A percentile compares a stretch with the other conserved stretches of the same genome.
Conservation (phyloP, 2,888 invertebrate genomes). For the Zootermopsis nevadensis region DNA sequence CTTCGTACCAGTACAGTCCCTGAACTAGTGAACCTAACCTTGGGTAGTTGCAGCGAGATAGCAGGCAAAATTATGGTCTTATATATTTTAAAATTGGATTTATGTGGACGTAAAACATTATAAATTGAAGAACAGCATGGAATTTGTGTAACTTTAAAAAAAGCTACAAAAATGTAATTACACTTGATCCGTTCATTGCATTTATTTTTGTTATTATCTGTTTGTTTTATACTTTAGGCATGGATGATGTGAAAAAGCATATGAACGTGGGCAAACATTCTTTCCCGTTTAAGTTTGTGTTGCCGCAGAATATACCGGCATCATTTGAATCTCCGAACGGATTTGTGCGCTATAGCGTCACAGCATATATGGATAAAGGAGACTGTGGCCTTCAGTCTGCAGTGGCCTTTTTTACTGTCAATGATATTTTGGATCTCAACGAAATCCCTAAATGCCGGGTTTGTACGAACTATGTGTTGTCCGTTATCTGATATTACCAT, state of each 20-base stretch:
- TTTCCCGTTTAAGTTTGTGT: slow-evolving; percentile 15
- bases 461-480: neutral
- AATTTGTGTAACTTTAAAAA: no score
- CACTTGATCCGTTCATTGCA: no score
- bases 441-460: slow-evolving; percentile 1
- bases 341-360: slow-evolving; percentile 24
- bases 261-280: neutral
- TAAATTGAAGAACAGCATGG: no score
- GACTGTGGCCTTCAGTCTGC: neutral
- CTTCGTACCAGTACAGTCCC: no score
- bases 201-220: neutral
- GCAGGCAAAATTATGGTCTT: no score
- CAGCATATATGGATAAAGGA: slow-evolving; percentile 12
- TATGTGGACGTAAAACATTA: no score
- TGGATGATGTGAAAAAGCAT: neutral
- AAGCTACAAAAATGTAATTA: no score
- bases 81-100: no score
- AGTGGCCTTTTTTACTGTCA: slow-evolving; percentile 25
- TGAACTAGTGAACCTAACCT: no score
- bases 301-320: slow-evolving; percentile 37
- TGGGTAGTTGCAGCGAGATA: no score
- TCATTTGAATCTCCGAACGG: slow-evolving; percentile 43
- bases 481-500: no score
- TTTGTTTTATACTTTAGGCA: neutral
- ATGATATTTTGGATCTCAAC: slow-evolving; percentile 38